phyloP scores from a whole-genome alignment of 2,797 vertebrate genomes.

The Perodicticus potto region DNA sequence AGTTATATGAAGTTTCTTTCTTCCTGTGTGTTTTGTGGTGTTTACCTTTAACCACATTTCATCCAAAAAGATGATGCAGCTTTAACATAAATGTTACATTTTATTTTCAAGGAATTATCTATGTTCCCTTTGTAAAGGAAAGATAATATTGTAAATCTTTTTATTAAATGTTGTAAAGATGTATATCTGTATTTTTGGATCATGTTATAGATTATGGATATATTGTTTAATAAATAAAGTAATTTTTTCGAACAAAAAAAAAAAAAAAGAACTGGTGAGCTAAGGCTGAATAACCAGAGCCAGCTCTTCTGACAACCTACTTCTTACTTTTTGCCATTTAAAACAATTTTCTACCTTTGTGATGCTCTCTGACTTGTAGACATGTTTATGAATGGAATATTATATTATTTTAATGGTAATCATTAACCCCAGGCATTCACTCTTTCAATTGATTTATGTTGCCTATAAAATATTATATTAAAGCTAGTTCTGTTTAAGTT shows the following conservation, averaged over 20 bases:
- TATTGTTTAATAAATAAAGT: conserved; percentile 91
- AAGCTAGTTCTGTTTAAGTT: background rate
- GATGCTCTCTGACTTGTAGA: background rate
- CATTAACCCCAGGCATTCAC: background rate
- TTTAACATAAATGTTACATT: conserved; percentile 72
- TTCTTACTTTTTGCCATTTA: background rate
- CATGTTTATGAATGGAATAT: background rate
- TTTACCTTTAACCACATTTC: conserved; percentile 68
- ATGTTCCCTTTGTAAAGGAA: conserved; percentile 85
- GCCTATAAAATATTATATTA: conserved; percentile 1
- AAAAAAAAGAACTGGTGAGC: background rate
- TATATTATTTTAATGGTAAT: conserved; percentile 3
- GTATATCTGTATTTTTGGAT: conserved; percentile 91
- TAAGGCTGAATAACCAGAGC: background rate
- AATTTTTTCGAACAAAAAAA: conserved; percentile 89
- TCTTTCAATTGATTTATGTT: conserved; percentile 8
- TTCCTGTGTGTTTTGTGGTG: background rate
- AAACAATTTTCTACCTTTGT: background rate
- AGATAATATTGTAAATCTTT: conserved; percentile 86
- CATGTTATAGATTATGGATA: conserved; percentile 84
- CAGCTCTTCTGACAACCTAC: background rate
- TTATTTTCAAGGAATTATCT: conserved; percentile 80
- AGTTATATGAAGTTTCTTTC: background rate
- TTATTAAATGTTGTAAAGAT: conserved; percentile 87
- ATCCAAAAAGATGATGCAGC: conserved; percentile 69